Evolutionary conservation across 2,888 invertebrate genomes (phyloP).

Genomic region (Ctena decussata): DNA sequence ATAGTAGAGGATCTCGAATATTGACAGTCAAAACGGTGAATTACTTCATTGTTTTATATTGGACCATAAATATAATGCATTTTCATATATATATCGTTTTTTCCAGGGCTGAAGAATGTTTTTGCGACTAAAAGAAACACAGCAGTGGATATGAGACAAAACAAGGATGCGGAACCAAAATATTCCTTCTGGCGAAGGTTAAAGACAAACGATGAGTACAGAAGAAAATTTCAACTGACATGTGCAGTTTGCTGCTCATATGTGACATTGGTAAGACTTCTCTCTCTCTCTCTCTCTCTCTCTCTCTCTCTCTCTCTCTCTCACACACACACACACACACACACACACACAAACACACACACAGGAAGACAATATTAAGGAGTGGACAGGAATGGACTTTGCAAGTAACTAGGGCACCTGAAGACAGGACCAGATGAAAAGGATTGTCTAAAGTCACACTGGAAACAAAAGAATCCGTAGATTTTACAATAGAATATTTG

Average conservation of each 20-base stretch:
- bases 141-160: too few species aligned
- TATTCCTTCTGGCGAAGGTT: not conserved
- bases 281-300: not conserved
- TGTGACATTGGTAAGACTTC: constrained; percentile 29
- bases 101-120: too few species aligned
- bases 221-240: constrained; percentile 20
- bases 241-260: constrained; percentile 30
- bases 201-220: not conserved
- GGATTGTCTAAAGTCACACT: not conserved
- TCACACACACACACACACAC: not conserved
- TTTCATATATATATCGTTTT: too few species aligned
- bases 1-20: too few species aligned
- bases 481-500: too few species aligned
- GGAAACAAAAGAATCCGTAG: not conserved
- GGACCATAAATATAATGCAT: too few species aligned
- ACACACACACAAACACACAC: not conserved
- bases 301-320: not conserved
- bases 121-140: too few species aligned
- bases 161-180: too few species aligned
- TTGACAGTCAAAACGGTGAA: too few species aligned
- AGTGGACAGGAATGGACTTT: too few species aligned
- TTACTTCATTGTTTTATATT: too few species aligned
- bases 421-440: not conserved
- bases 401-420: too few species aligned
- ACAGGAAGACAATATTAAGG: not conserved